These are phyloP conservation scores for Syngnathus floridae DNA, from an alignment of 2,113 vertebrate species.

Conservation along the genomic window DNA sequence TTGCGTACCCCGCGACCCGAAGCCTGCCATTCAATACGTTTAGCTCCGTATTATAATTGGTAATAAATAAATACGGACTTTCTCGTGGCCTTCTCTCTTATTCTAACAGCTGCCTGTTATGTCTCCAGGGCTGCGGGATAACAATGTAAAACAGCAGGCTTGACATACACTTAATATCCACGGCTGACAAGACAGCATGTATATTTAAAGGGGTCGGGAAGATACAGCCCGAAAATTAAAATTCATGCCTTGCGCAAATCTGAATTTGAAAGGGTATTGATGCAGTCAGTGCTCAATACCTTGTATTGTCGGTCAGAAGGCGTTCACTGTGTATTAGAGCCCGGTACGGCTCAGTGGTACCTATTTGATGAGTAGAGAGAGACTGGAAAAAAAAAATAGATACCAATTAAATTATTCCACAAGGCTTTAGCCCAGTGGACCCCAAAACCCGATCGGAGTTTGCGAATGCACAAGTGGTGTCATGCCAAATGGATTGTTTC, in stretches of 20 bases:
- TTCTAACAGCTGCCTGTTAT: slow-evolving; percentile 9
- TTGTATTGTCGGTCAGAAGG: slow-evolving; percentile 45
- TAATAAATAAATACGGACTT: slow-evolving; percentile 31
- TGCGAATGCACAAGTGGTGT: slow-evolving; percentile 34
- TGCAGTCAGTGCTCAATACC: slow-evolving; percentile 34
- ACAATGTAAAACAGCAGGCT: slow-evolving; percentile 25
- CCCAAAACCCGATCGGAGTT: slow-evolving; percentile 41
- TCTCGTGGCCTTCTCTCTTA: slow-evolving; percentile 18
- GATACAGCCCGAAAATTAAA: slow-evolving; percentile 44
- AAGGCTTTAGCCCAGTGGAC: slow-evolving; percentile 64
- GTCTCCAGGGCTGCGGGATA: slow-evolving; percentile 19
- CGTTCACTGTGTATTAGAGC: slow-evolving; percentile 41
- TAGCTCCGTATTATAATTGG: slow-evolving; percentile 23
- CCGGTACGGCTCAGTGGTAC: slow-evolving; percentile 47
- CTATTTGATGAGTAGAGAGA: slow-evolving; percentile 50
- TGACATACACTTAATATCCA: slow-evolving; percentile 35
- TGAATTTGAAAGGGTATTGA: slow-evolving; percentile 50
- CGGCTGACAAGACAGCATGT: slow-evolving; percentile 50
- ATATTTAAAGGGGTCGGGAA: slow-evolving; percentile 51
- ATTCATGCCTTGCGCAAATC: slow-evolving; percentile 43
- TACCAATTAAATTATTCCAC: slow-evolving; percentile 72
- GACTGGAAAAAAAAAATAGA: slow-evolving; percentile 41
- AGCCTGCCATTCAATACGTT: slow-evolving; percentile 3
- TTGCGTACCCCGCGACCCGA: background rate
- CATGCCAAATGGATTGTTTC: slow-evolving; percentile 36